Evolutionary conservation across 2,797 vertebrate species (phyloP), one percentile per base, ranked within the genome.

Genomic region (Chaenodraco wilsoni): DNA sequence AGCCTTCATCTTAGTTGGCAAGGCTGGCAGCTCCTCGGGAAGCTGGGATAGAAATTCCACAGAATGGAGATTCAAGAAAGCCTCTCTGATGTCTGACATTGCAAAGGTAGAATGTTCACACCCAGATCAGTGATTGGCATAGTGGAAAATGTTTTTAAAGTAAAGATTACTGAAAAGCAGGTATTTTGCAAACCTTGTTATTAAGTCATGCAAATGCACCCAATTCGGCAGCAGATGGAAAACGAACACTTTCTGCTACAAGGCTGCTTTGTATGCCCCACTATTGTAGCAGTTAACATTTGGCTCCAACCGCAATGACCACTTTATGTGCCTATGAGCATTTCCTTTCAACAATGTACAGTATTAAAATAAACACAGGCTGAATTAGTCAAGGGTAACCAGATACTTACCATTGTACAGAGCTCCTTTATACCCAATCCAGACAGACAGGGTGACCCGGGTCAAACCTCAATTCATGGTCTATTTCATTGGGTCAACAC

Each of bases 31-130:
- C 54, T 73, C 49, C 54, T 77, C 51, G 1, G 27, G 65, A 65
- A 67, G 66, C 12, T 74, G 46, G 58, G 50, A 68, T 45, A 59
- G 45, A 74, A 73, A 82, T 78, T 80, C 84, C 74, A 69, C 45
- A 67, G 11, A 74, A 44, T 48, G 2, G 15, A 70, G 62, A 74
- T 54, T 73, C 4, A 55, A 70, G 40, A 84, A 54, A 63, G 11
- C 16, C 9, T 65, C 50, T 64, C 60, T 63, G 60, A 76, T 61
- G 46, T 72, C 52, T 57, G 58, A 59, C 69, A 65, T 61, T 59
- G 21, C 41, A 60, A 56, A 77, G 11, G 37, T 40, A 19, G 50
- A 63, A 49, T 69, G 62, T 60, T 59, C 17, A 23, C 6, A 3
- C 21, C 7, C 3, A 15, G 8, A 57, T 16, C 63, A 61, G 17